A percentile compares a stretch with the other conserved stretches of the same genome.
Evolutionary conservation across 2,888 invertebrate genomes (phyloP).

Genomic region (Junonia oenone): DNA sequence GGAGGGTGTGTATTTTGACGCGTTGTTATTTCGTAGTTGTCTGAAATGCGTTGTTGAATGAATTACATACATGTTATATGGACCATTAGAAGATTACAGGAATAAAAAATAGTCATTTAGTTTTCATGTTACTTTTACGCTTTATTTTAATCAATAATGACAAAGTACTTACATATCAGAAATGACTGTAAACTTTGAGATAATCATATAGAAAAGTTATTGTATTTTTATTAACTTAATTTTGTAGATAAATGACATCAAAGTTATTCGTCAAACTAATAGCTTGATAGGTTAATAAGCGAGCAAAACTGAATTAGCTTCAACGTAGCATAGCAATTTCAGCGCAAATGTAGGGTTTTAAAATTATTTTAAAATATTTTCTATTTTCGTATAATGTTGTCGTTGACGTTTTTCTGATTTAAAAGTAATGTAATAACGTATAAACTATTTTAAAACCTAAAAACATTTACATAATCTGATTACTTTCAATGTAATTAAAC

Average conservation of each 20-base stretch:
- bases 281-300: background rate
- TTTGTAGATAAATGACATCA: background rate
- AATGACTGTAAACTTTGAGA: no score
- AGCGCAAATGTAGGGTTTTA: background rate
- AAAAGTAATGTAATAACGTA: no score
- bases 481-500: no score
- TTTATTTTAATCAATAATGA: no score
- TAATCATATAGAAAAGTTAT: no score
- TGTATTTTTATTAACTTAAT: background rate
- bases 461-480: no score
- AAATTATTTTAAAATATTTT: background rate
- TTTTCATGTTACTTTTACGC: no score
- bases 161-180: no score
- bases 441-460: no score
- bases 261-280: background rate
- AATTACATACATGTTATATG: no score
- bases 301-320: background rate
- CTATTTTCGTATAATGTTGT: background rate
- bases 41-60: background rate
- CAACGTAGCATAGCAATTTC: background rate
- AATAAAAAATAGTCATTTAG: background rate
- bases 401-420: no score
- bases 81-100: no score
- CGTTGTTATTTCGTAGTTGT: background rate
- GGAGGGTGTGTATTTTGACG: conserved; percentile 18